These are phyloP conservation scores for Craseonycteris thonglongyai DNA, from an alignment of 2,113 vertebrate species.

Conservation along the genomic window DNA sequence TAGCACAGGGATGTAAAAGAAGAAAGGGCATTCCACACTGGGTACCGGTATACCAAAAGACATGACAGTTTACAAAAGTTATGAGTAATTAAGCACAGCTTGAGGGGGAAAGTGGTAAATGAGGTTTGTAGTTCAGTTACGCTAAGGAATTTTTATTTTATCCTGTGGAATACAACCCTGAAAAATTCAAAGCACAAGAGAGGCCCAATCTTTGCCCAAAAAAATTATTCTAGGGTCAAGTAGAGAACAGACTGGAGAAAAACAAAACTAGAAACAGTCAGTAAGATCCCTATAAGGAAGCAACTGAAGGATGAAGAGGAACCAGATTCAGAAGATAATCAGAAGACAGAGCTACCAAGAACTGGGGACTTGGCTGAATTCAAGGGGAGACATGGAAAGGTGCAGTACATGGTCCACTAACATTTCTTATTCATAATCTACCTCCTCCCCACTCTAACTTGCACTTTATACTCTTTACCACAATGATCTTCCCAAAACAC, in stretches of 20 bases:
- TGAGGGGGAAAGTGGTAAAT: background rate
- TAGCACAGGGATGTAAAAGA: background rate
- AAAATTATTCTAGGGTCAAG: background rate
- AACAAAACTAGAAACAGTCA: background rate
- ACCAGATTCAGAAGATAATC: background rate
- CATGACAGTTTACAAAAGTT: background rate
- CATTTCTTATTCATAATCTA: background rate
- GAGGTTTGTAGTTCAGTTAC: background rate
- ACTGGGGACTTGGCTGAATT: background rate
- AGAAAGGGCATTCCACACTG: background rate
- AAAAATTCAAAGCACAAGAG: background rate
- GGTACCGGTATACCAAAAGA: background rate
- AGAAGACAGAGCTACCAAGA: background rate
- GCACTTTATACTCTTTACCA: background rate
- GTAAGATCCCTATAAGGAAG: background rate
- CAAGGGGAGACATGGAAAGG: background rate
- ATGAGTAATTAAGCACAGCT: constrained; percentile 8
- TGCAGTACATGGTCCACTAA: background rate
- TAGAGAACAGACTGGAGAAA: background rate
- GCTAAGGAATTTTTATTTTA: constrained; percentile 22
- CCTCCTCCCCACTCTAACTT: background rate
- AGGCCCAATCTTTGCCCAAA: background rate
- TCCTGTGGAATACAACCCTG: background rate
- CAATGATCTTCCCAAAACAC: background rate
- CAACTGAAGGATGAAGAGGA: background rate